Base-by-base conservation (phyloP, 2,113 vertebrate genomes). In the Cebus imitator region DNA sequence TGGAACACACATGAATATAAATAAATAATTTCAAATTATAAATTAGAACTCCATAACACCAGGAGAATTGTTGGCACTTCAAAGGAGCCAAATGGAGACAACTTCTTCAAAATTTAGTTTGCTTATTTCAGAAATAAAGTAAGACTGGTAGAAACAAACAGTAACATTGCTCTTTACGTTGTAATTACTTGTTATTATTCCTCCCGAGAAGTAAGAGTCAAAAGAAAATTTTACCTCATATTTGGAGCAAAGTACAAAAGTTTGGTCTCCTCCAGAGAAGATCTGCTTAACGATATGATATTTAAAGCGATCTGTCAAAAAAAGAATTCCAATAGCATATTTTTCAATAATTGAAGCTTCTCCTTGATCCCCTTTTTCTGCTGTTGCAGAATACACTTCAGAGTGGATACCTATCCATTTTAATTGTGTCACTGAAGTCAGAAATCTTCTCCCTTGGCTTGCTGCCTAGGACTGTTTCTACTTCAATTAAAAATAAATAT, bases 181-280 rank as follows among this genome's bases (percentile, higher is more conserved):
- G 10, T 20, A 95, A 72, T 79, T 89, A 79, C 68, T 76, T 70
- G 64, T 88, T 94, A 85, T 32, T 37, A 91, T 73, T 92, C 86
- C 43, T 80, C 25, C 90, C 90, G 48, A 43, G 58, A 97, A 80
- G 61, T 80, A 88, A 93, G 1, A 96, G 61, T 95, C 32, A 91
- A 93, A 96, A 92, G 30, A 72, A 91, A 88, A 50, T 43, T 94
- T 98, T 99, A 99, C 99, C 99, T 99, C 99, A 0, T 98, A 98
- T 97, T 98, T 98, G 78, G 99, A 99, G 96, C 99, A 99, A 98
- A 99, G 98, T 86, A 99, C 98, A 98, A 99, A 99, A 72, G 99
- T 99, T 93, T 99, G 99, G 98, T 99, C 99, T 97, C 99, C 99
- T 98, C 99, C 99, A 98, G 99, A 99, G 98, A 99, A 99, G 97